These are phyloP conservation scores for Teleogryllus occipitalis DNA, from an alignment of 1,140 invertebrate species.

Conservation along the genomic window DNA sequence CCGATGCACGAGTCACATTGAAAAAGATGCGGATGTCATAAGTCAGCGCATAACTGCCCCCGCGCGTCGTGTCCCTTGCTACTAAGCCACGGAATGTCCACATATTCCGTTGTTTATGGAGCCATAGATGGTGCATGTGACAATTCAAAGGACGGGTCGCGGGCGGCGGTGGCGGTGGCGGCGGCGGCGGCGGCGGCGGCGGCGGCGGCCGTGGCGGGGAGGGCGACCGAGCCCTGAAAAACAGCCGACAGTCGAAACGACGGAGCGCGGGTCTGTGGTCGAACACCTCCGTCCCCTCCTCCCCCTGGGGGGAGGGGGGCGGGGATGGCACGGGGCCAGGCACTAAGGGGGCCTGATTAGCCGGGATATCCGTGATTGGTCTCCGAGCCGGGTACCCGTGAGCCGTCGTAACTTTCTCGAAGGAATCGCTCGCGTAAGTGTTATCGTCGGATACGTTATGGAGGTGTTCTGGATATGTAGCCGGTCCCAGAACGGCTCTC, in stretches of 20 bases:
- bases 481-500: no score
- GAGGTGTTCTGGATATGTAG: no score
- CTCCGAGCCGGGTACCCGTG: neutral
- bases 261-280: no score
- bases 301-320: no score
- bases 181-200: no score
- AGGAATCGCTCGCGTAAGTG: no score
- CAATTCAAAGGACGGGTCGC: neutral
- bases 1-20: neutral
- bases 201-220: neutral
- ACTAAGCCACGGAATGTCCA: neutral
- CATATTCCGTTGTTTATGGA: neutral
- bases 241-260: no score
- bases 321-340: neutral
- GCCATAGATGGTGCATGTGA: neutral
- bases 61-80: neutral
- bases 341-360: neutral
- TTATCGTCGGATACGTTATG: no score
- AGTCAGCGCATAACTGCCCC: neutral
- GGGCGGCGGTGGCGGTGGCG: no score
- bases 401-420: neutral
- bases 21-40: neutral
- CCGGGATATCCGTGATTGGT: neutral
- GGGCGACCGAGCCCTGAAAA: no score
- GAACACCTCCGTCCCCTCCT: no score